These are phyloP conservation scores for Tenodera sinensis DNA, from an alignment of 2,888 invertebrate species.

Conservation along the genomic window DNA sequence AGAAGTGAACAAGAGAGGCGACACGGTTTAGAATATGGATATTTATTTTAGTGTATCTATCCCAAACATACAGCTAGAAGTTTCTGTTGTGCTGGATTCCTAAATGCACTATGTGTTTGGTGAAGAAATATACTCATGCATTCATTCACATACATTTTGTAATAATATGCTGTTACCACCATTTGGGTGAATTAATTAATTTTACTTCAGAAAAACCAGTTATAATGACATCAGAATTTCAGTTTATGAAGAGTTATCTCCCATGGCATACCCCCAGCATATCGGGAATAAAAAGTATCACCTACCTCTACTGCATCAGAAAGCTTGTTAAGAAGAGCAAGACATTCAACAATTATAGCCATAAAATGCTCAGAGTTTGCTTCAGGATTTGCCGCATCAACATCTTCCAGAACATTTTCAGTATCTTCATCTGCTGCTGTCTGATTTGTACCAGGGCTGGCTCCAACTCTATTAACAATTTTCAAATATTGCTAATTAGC, in stretches of 20 bases:
- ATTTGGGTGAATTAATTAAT: too few species aligned
- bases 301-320: slow-evolving; percentile 79
- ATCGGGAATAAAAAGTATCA: slow-evolving; percentile 9
- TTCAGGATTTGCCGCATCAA: slow-evolving; percentile 56
- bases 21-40: too few species aligned
- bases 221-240: neutral
- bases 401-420: slow-evolving; percentile 54
- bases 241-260: neutral
- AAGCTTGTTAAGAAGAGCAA: slow-evolving; percentile 76
- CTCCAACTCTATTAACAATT: neutral
- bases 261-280: neutral
- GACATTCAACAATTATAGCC: slow-evolving; percentile 78
- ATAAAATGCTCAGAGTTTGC: slow-evolving; percentile 66
- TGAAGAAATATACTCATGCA: too few species aligned
- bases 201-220: too few species aligned
- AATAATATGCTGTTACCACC: too few species aligned
- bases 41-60: too few species aligned
- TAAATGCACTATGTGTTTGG: too few species aligned
- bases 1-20: too few species aligned
- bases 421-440: slow-evolving; percentile 7
- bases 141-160: too few species aligned
- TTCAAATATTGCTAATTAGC: neutral
- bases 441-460: neutral
- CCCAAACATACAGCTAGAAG: too few species aligned
- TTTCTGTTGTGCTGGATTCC: too few species aligned